Percentiles rank a stretch among this genome's conserved stretches.
phyloP scores from a whole-genome alignment of 2,888 invertebrate genomes.

The Fabriciana adippe region DNA sequence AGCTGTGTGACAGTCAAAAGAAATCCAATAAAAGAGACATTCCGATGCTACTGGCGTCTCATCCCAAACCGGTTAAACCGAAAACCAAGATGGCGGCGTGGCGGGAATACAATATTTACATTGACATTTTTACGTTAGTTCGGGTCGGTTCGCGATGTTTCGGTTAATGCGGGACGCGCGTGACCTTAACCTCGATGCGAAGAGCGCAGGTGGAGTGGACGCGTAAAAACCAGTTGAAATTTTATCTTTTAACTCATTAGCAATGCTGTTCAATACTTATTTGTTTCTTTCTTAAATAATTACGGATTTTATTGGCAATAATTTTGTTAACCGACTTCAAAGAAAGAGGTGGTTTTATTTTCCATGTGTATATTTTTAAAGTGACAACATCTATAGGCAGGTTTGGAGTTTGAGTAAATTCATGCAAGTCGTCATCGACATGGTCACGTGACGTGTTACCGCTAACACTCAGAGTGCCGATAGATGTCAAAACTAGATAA shows the following conservation, averaged over 20 bases:
- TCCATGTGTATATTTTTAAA: too few relatives aligned
- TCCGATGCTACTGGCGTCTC: slow-evolving; percentile 48
- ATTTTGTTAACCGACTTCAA: not conserved
- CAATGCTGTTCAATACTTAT: not conserved
- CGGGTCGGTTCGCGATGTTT: slow-evolving; percentile 48
- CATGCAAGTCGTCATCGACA: too few relatives aligned
- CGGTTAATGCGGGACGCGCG: slow-evolving; percentile 51
- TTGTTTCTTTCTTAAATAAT: not conserved
- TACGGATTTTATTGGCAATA: not conserved
- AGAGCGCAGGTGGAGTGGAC: slow-evolving; percentile 59
- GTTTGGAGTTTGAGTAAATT: too few relatives aligned
- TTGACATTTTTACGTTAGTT: slow-evolving; percentile 64
- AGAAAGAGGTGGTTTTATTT: too few relatives aligned
- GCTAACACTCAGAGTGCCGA: too few relatives aligned
- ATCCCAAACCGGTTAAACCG: slow-evolving; percentile 65
- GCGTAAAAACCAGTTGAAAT: slow-evolving; percentile 33
- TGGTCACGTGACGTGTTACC: too few relatives aligned
- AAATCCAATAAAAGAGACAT: slow-evolving; percentile 57
- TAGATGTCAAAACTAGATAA: too few relatives aligned
- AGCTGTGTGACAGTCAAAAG: slow-evolving; percentile 41
- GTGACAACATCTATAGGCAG: too few relatives aligned
- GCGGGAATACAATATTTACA: slow-evolving; percentile 64
- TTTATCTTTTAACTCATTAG: slow-evolving; percentile 18
- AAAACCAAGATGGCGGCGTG: slow-evolving; percentile 71
- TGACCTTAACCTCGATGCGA: slow-evolving; percentile 76